Base-by-base conservation (phyloP, 2,888 invertebrate species). In the Polymixis lichenea region DNA sequence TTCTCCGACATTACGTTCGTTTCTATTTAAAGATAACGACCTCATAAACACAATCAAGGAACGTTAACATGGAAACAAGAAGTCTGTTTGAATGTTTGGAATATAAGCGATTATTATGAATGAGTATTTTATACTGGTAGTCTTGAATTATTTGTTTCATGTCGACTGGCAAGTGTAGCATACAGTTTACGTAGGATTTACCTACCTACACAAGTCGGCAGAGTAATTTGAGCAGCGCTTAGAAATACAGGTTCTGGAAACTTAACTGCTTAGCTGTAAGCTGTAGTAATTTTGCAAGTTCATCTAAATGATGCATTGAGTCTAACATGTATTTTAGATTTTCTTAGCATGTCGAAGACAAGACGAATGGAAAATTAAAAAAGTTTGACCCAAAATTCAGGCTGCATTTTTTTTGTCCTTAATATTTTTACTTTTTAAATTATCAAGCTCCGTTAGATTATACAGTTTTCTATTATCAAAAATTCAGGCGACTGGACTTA, bases 1-100 rank as follows among this genome's bases (percentile, higher is more conserved):
- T 88, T 88, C 85, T 68, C 79, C 64, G 15, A 70, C 61, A 80
- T 86, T 73, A 76, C 64, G 75, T 77, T 60, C 56, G 75, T 77
- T 88, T 82, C 82, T 82, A 82, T 86, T 82, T 69, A 61, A 80
- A 86, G 74, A 77, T 79, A 79, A 84, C 67, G 81, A 84, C 75
- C 68, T 70, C 76, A 70, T 86, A 81, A 79, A 84, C 77, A 76
- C 75, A 78, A 80, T 80, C 86, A 72, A 65, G 56, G 43, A 38
- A 78, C 68, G 53, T 75, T 80, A 72, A 67, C 75, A 76, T 72
- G 64, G 67, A 69, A 72, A 67, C 53, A 72, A 55, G 53, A 67
- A 77, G 67, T 77, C 67, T 66, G 62, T 73, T 66, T 69, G 55
- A 80, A 76, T 73, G 55, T 82, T 58, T 56, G 0, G 25, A 60